phyloP scores from a whole-genome alignment of 2,797 vertebrate genomes.

The Sebastes trivittatus region DNA sequence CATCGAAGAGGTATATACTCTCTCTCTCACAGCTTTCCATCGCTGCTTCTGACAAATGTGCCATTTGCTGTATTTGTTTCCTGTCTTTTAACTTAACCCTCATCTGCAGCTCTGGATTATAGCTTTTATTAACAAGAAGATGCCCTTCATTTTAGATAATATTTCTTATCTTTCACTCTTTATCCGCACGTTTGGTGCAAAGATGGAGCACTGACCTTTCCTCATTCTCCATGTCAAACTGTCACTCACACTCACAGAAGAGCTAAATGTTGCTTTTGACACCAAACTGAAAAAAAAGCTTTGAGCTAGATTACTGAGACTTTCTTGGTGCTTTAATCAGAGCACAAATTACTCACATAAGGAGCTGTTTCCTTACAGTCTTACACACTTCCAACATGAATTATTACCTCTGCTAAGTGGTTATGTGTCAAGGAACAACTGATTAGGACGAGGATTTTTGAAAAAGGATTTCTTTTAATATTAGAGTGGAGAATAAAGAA shows the following conservation, averaged over 20 bases:
- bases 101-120: background rate
- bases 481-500: background rate
- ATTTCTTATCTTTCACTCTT: background rate
- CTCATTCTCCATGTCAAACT: background rate
- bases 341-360: too few relatives aligned
- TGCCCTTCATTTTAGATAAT: background rate
- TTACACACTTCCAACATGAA: background rate
- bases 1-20: constrained; percentile 47
- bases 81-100: background rate
- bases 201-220: background rate
- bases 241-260: background rate
- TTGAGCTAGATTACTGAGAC: background rate
- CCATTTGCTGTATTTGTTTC: background rate
- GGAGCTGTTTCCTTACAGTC: background rate
- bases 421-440: background rate
- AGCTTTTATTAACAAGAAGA: background rate
- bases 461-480: too few relatives aligned
- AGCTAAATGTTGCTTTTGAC: background rate
- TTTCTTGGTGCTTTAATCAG: background rate
- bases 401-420: background rate
- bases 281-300: background rate
- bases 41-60: background rate
- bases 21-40: background rate
- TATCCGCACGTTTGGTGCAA: background rate
- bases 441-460: background rate